These are phyloP conservation scores for Gallinago nigripennis DNA, from an alignment of 2,797 vertebrate genomes.

Conservation along the genomic window DNA sequence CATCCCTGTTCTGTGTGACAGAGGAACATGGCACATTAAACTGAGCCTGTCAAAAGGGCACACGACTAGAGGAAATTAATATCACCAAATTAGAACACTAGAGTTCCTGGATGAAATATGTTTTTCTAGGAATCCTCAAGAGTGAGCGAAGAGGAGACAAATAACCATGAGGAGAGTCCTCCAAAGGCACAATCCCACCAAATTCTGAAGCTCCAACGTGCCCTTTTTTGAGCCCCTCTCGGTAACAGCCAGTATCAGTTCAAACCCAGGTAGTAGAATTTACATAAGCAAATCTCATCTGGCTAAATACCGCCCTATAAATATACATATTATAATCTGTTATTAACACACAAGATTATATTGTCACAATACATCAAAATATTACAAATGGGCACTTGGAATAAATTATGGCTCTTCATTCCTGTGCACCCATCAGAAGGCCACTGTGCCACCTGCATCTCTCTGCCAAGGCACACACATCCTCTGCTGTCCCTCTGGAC, in stretches of 20 bases:
- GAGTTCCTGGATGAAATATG: not conserved
- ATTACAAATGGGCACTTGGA: not conserved
- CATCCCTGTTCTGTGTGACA: not conserved
- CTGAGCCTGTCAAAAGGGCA: not conserved
- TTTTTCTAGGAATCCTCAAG: not conserved
- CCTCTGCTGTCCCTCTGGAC: not conserved
- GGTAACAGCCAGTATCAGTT: not conserved
- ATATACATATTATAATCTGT: not conserved
- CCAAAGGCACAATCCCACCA: not conserved
- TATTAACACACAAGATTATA: slow-evolving; percentile 6
- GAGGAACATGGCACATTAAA: not conserved
- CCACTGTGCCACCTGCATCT: not conserved
- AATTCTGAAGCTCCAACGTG: not conserved
- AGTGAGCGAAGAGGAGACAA: not conserved
- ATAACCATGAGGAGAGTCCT: not conserved
- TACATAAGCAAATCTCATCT: not conserved
- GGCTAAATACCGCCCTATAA: slow-evolving; percentile 5
- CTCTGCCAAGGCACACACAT: not conserved
- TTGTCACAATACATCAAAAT: not conserved
- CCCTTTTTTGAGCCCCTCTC: not conserved
- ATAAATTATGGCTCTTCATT: not conserved
- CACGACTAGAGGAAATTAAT: not conserved
- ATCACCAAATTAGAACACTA: not conserved
- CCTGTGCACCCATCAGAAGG: not conserved
- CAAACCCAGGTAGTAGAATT: slow-evolving; percentile 24